These are phyloP conservation scores for Manis crassicaudata DNA, from an alignment of 2,797 vertebrate species.

Conservation along the genomic window DNA sequence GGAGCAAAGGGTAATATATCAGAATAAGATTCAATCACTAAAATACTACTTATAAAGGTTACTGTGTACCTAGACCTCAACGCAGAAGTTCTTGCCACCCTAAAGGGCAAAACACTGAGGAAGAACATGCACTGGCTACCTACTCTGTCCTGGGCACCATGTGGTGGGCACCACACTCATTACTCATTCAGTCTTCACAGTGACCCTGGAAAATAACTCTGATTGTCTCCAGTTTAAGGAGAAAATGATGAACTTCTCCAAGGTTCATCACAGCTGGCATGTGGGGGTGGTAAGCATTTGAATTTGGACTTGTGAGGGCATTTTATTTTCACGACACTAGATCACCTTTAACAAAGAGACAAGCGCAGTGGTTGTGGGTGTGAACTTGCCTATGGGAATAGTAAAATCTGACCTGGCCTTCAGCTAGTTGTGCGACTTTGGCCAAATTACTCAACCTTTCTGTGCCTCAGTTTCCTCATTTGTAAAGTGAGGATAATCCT, in stretches of 20 bases:
- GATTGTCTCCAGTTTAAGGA: not conserved
- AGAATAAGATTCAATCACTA: slow-evolving; percentile 6
- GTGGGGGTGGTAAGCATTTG: not conserved
- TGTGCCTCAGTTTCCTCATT: not conserved
- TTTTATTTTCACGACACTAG: not conserved
- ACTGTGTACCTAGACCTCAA: not conserved
- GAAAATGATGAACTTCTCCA: not conserved
- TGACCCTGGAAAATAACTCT: not conserved
- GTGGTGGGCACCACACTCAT: not conserved
- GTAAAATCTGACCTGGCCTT: not conserved
- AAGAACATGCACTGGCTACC: not conserved
- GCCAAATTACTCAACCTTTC: not conserved
- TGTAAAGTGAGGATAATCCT: not conserved
- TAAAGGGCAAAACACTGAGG: not conserved
- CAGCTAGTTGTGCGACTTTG: not conserved
- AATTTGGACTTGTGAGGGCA: not conserved
- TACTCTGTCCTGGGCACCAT: not conserved
- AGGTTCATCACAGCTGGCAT: not conserved
- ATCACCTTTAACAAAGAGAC: not conserved
- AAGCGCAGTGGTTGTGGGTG: not conserved
- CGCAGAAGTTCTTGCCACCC: not conserved
- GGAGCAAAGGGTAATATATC: slow-evolving; percentile 14
- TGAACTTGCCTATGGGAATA: not conserved
- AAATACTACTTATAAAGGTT: not conserved
- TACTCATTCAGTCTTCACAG: not conserved